A percentile compares a stretch with the other conserved stretches of the same genome.
phyloP scores from a whole-genome alignment of 2,797 vertebrate species.

The Thamnophis elegans region DNA sequence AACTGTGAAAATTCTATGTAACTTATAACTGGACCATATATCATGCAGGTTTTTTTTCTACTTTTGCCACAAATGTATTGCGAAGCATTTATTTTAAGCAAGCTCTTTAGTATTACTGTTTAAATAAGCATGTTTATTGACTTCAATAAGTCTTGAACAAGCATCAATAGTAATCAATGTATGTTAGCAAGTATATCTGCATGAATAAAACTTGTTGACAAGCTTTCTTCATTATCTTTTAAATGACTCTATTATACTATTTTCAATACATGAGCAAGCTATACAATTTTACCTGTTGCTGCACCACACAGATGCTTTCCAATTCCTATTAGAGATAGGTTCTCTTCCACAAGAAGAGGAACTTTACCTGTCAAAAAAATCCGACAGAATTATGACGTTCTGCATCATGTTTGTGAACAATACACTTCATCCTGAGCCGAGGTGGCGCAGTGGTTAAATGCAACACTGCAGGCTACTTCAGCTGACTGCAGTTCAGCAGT shows the following conservation, averaged over 20 bases:
- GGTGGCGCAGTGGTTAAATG: no score
- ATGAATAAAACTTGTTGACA: not conserved
- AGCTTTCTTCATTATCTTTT: not conserved
- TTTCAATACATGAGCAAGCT: not conserved
- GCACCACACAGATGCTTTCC: constrained; percentile 95
- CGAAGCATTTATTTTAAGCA: not conserved
- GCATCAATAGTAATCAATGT: not conserved
- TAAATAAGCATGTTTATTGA: not conserved
- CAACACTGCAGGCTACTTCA: no score
- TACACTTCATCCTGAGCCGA: no score
- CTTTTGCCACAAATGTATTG: not conserved
- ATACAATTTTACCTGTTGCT: constrained; percentile 81
- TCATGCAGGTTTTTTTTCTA: not conserved
- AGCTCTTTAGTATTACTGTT: not conserved
- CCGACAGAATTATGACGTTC: not conserved
- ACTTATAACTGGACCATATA: not conserved
- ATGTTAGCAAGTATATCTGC: not conserved
- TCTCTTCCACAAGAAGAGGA: constrained; percentile 77
- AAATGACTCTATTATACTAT: not conserved
- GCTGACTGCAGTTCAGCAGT: no score
- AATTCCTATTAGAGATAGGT: constrained; percentile 84
- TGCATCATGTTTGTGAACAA: not conserved
- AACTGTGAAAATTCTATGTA: not conserved
- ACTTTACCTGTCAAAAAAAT: constrained; percentile 77
- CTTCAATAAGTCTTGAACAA: not conserved